Conservation (phyloP, 2,888 invertebrate genomes). For the Gasteruption jaculator region DNA sequence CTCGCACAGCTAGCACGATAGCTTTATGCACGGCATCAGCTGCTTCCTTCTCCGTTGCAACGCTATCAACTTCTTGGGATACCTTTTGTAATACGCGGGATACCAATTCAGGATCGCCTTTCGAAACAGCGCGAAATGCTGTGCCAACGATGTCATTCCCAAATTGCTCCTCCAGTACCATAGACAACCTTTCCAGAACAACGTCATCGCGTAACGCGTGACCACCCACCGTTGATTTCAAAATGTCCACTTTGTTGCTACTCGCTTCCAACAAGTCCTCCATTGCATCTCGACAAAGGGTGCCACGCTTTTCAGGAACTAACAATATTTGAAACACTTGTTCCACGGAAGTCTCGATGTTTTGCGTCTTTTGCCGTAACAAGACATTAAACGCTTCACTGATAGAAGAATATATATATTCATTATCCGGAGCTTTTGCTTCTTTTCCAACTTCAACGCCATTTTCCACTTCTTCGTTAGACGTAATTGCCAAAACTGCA, state of each 20-base stretch:
- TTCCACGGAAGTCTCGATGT: conserved; percentile 37
- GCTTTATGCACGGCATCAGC: conserved; percentile 64
- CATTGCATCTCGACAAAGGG: conserved; percentile 37
- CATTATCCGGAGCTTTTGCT: no score
- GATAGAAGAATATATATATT: conserved; percentile 40
- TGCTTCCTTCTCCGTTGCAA: conserved; percentile 63
- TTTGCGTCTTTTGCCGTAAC: conserved; percentile 27
- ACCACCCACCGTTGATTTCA: conserved; percentile 57
- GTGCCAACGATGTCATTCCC: conserved; percentile 58
- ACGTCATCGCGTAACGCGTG: conserved; percentile 57
- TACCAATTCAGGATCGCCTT: conserved; percentile 59
- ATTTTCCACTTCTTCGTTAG: conserved; percentile 21
- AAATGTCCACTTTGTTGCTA: conserved; percentile 60
- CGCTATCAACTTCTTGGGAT: conserved; percentile 58
- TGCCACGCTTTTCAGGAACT: conserved; percentile 38
- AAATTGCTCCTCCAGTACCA: conserved; percentile 58
- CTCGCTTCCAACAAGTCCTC: conserved; percentile 36
- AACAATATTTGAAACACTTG: conserved; percentile 38
- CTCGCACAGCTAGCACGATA: conserved; percentile 63
- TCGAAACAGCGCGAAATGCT: conserved; percentile 65
- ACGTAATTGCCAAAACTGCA: conserved; percentile 36
- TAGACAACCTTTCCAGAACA: conserved; percentile 61
- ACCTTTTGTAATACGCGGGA: conserved; percentile 60
- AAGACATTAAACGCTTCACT: conserved; percentile 44
- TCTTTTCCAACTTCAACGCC: conserved; percentile 17